These are phyloP conservation scores for Trogon surrucura DNA, from an alignment of 2,113 vertebrate species.

Conservation along the genomic window DNA sequence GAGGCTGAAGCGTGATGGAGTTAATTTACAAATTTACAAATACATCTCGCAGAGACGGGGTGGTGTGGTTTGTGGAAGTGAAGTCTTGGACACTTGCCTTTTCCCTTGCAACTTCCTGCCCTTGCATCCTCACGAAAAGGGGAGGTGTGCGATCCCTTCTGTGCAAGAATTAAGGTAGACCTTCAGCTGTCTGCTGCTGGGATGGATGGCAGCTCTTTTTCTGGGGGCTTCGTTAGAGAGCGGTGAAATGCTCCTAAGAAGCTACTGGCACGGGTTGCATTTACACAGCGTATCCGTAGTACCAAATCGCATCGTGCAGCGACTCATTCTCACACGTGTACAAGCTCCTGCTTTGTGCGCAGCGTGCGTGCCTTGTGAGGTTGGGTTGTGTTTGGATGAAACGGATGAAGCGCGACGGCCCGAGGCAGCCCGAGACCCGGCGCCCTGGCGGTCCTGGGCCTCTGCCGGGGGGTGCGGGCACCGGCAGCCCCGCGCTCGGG, in stretches of 20 bases:
- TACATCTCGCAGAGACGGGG: not conserved
- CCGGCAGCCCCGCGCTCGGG: not conserved
- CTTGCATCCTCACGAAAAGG: not conserved
- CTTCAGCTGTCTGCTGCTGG: fast-evolving
- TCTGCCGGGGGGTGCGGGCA: not conserved
- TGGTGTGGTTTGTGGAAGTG: not conserved
- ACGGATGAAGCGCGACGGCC: not conserved
- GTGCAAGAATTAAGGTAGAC: not conserved
- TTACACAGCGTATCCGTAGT: not conserved
- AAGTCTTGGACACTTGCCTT: not conserved
- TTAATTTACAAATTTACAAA: not conserved
- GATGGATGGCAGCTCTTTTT: fast-evolving
- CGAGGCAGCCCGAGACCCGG: not conserved
- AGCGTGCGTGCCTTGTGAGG: not conserved
- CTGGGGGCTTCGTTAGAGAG: not conserved
- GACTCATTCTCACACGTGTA: not conserved
- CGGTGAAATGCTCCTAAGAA: not conserved
- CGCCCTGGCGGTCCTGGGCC: not conserved
- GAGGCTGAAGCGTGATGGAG: not conserved
- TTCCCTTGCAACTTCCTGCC: not conserved
- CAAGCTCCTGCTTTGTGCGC: not conserved
- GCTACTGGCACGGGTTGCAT: not conserved
- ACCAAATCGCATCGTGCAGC: not conserved
- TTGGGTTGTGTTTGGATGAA: not conserved
- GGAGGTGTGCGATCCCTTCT: not conserved